These are phyloP conservation scores for Tuta absoluta DNA, from an alignment of 2,888 invertebrate species.

Conservation along the genomic window DNA sequence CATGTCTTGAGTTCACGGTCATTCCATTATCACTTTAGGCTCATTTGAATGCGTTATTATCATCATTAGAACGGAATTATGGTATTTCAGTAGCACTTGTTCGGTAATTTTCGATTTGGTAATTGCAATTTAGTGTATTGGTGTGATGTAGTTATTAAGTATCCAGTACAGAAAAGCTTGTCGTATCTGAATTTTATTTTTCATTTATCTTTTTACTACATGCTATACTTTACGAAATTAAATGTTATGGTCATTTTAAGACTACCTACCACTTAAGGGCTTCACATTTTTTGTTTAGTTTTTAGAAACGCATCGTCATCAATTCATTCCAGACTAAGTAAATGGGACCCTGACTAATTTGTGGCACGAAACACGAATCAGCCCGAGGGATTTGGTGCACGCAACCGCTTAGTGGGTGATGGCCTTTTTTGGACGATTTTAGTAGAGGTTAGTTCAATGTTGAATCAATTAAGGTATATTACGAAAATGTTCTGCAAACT, in stretches of 20 bases:
- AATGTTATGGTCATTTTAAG: background rate
- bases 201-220: background rate
- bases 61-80: background rate
- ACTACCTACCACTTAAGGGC: background rate
- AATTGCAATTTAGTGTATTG: constrained; percentile 12
- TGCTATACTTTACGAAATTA: background rate
- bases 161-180: too few relatives aligned
- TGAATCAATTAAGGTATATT: background rate
- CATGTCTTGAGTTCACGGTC: constrained; percentile 24
- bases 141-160: too few relatives aligned
- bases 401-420: constrained; percentile 1
- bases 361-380: constrained; percentile 11
- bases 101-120: constrained; percentile 7
- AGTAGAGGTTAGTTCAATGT: background rate
- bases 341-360: constrained; percentile 20
- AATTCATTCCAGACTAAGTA: constrained; percentile 21
- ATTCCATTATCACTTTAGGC: constrained; percentile 21
- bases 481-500: background rate
- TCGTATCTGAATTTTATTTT: too few relatives aligned
- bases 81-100: constrained; percentile 11
- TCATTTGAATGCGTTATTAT: constrained; percentile 22
- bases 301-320: constrained; percentile 21
- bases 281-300: constrained; percentile 18
- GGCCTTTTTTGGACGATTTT: background rate
- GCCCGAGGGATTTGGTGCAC: constrained; percentile 16